Conservation (phyloP, 2,797 vertebrate genomes). For the Gastrophryne carolinensis region DNA sequence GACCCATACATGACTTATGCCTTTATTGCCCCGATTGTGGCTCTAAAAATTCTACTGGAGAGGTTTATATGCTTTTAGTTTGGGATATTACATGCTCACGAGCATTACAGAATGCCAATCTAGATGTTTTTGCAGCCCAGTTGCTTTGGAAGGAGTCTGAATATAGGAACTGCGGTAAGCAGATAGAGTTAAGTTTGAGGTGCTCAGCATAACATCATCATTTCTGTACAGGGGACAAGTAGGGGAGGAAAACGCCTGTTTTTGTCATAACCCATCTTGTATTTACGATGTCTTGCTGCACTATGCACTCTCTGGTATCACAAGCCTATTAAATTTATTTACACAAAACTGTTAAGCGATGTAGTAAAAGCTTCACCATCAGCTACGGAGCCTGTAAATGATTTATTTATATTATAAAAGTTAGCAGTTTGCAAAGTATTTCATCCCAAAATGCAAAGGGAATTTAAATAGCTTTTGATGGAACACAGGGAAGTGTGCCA, state of each 20-base stretch:
- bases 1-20: too few relatives aligned
- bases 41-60: too few relatives aligned
- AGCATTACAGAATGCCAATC: too few relatives aligned
- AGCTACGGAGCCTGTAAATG: slow-evolving; percentile 47
- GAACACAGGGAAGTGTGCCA: neutral
- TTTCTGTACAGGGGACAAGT: slow-evolving; percentile 31
- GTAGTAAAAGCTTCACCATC: slow-evolving; percentile 48
- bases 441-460: slow-evolving; percentile 48
- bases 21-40: too few relatives aligned
- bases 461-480: slow-evolving; percentile 39
- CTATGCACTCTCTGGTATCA: slow-evolving; percentile 40
- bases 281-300: slow-evolving; percentile 46
- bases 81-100: too few relatives aligned
- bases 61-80: too few relatives aligned
- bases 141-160: too few relatives aligned
- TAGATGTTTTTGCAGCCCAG: too few relatives aligned
- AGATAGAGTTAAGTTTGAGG: slow-evolving; percentile 17
- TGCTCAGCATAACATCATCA: slow-evolving; percentile 31
- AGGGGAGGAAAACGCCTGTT: slow-evolving; percentile 45
- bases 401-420: slow-evolving; percentile 51
- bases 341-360: slow-evolving; percentile 53
- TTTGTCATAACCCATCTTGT: slow-evolving; percentile 51
- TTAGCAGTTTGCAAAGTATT: slow-evolving; percentile 51
- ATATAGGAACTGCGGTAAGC: neutral
- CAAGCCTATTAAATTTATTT: slow-evolving; percentile 53